phyloP scores from a whole-genome alignment of 2,888 invertebrate genomes.

The Drosophila koepferae region DNA sequence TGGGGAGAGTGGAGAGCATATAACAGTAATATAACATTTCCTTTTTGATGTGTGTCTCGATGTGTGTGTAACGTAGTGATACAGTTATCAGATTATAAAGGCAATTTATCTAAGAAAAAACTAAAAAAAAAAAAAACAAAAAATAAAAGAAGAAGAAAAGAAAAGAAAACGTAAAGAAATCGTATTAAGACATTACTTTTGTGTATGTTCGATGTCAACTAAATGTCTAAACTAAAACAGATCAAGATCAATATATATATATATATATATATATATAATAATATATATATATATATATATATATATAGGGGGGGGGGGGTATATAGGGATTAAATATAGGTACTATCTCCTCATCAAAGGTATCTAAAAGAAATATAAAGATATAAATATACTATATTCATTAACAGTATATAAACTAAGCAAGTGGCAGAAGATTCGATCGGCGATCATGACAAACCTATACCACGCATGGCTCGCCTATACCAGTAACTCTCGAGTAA shows the following conservation, averaged over 20 bases:
- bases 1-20: not conserved
- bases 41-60: conserved; percentile 43
- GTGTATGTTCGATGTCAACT: conserved; percentile 60
- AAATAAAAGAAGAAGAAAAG: not conserved
- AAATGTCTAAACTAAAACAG: conserved; percentile 61
- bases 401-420: too few relatives aligned
- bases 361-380: too few relatives aligned
- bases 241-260: conserved; percentile 23
- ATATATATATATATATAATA: conserved; percentile 12
- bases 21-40: conserved; percentile 39
- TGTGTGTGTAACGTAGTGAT: conserved; percentile 39
- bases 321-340: too few relatives aligned
- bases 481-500: too few relatives aligned
- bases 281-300: too few relatives aligned
- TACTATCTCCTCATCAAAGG: too few relatives aligned
- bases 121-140: not conserved
- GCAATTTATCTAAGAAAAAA: conserved; percentile 31
- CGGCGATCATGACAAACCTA: too few relatives aligned
- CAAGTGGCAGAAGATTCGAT: too few relatives aligned
- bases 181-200: conserved; percentile 37
- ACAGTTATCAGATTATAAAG: conserved; percentile 37
- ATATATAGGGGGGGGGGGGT: too few relatives aligned
- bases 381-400: too few relatives aligned
- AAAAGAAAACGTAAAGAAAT: conserved; percentile 13
- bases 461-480: too few relatives aligned